phyloP scores from a whole-genome alignment of 35 echinoderm and acorn worm species.

The Anneissia japonica region DNA sequence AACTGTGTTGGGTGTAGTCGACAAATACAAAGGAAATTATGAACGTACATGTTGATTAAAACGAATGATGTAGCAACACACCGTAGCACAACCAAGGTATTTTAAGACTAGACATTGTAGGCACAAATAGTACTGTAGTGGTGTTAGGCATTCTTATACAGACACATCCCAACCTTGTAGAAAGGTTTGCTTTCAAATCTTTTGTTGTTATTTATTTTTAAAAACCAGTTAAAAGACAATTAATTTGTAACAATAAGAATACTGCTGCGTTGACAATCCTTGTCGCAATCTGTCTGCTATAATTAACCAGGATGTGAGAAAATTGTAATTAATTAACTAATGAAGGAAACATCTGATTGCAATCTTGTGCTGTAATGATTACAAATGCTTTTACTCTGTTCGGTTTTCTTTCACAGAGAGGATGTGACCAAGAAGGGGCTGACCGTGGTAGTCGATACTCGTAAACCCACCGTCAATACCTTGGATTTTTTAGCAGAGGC shows the following conservation, averaged over 20 bases:
- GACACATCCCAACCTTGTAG: no score
- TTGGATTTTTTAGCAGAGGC: constrained; percentile 53
- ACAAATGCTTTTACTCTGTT: background rate
- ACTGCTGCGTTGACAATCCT: no score
- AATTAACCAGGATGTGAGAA: background rate
- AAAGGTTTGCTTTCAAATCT: no score
- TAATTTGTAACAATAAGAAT: no score
- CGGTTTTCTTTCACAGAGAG: constrained; percentile 31
- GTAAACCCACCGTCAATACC: constrained; percentile 37
- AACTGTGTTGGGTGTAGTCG: background rate
- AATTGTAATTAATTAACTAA: background rate
- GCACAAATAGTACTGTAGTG: no score
- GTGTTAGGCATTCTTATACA: no score
- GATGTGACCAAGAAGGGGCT: constrained; percentile 52
- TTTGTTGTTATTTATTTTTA: no score
- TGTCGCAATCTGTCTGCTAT: background rate
- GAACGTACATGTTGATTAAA: background rate
- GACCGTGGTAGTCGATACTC: constrained; percentile 59
- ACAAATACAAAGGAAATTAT: background rate
- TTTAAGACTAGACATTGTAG: background rate
- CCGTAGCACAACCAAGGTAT: background rate
- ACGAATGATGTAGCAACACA: no score
- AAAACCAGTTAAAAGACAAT: no score
- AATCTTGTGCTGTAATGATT: background rate
- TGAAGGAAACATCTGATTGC: background rate